Base-by-base conservation (phyloP, 2,888 invertebrate species). In the Sussaba pulchella region DNA sequence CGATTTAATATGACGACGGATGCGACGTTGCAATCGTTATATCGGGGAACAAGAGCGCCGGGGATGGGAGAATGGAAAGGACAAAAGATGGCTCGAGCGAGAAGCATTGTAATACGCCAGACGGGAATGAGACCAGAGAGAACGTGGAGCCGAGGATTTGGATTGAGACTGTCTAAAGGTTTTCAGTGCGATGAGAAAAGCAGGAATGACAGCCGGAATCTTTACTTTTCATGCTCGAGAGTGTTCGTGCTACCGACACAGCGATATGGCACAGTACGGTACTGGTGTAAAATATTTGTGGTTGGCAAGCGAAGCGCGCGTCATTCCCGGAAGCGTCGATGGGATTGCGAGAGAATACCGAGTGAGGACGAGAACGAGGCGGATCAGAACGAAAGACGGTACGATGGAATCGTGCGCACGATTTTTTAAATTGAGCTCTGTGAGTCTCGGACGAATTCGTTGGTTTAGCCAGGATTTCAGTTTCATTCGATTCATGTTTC, bases 1-100 rank as follows among this genome's bases (percentile, higher is more conserved):
- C 67, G 69, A 69, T 69, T 69, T 69, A 69, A 69, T 69, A 43
- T 69, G 31, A 31, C 31, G 31, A 41, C 39, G 54, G 69, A 69
- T 39, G 39, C 52, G 43, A 43, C 54, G 39, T 43, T 54, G 41
- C 24, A 41, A 43, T 69, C 69, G 69, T 41, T 41, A 19, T 19
- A 26, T 19, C 5, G 21, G 43, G 21, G 17, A 47, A 31, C n/a
- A 31, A 31, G 31, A 31, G 31, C 4, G 31, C 31, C 4, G 31
- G 6, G 6, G 6, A 31, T 5, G 31, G 31, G 31, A 6, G 2
- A 31, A n/a, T n/a, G n/a, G n/a, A n/a, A n/a, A n/a, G n/a, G n/a
- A n/a, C n/a, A n/a, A 26, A 26, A 31, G 50, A 6, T 12, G 10
- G 1, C 21, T 41, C 52, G 24, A 52, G 10, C 14, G 17, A 17